These are phyloP conservation scores for Drosophila prolongata DNA, from an alignment of 2,888 invertebrate species.

Conservation along the genomic window DNA sequence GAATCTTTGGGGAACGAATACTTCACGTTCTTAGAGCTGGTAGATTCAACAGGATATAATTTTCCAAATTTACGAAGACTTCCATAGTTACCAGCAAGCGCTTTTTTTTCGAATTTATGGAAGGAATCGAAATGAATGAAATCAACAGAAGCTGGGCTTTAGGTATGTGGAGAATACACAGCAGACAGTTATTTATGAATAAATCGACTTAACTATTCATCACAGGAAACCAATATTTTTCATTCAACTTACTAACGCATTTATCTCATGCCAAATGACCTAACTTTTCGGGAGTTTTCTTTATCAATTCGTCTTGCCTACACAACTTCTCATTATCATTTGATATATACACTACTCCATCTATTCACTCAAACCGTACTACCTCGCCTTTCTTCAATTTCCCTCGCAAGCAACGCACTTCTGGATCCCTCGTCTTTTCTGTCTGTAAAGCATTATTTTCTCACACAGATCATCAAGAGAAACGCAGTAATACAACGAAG, in stretches of 20 bases:
- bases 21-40: no score
- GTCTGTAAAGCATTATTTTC: background rate
- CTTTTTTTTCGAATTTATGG: background rate
- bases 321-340: background rate
- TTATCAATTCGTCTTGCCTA: background rate
- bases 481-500: background rate
- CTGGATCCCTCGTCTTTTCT: no score
- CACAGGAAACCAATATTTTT: background rate
- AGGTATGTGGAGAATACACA: background rate
- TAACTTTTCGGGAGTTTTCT: background rate
- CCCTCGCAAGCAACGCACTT: no score
- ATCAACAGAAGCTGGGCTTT: background rate
- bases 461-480: slow-evolving; percentile 1
- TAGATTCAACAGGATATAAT: no score
- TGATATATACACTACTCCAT: background rate
- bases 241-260: background rate
- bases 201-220: background rate
- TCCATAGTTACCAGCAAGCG: background rate
- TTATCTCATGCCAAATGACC: background rate
- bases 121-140: background rate
- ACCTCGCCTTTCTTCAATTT: background rate
- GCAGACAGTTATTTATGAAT: background rate
- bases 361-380: background rate
- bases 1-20: no score
- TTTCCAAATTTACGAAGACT: background rate